Evolutionary conservation across 37 sponge, comb jelly and placozoan genomes (phyloP), one percentile per base, ranked within the genome.

Genomic region (Dysidea cf. avara): DNA sequence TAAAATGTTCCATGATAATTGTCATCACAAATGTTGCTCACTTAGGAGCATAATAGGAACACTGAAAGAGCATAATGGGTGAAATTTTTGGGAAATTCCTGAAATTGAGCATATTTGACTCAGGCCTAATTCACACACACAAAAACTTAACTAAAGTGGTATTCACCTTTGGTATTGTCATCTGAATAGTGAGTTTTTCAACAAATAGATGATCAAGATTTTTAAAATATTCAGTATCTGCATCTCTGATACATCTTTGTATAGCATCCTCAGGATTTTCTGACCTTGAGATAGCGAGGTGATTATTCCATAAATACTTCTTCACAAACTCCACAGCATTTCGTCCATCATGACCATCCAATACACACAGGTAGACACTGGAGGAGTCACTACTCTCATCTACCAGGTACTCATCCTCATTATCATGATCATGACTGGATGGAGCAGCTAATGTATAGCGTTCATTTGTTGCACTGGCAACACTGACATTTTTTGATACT

Each of bases 311-410:
- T 18, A 90, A 24, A 36, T 81, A 72, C 39, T 79, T 66, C 26
- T 68, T 48, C 7, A 77, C 83, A 38, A 86, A 83, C 0, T 66
- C 78, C 33, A 77, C 84, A 47, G 87, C 94, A 20, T 80, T 57
- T 12, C 63, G 25, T 7, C 96, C 96, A 82, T 96, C 94, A 61
- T 96, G 96, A 22, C 96, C 96, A 54, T 96, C 96, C 36, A 92
- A 80, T 26, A 96, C 96, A 59, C 76, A 83, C 53, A 82, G 72
- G 3, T 66, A 58, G 7, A 43, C 5, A 9, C 46, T 43, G 46
- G 5, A 43, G 5, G 5, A 12, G 9, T 43, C 9, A 9, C 7
- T 12, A 43, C 9, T 5, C n/a, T n/a, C n/a, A n/a, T n/a, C n/a
- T 43, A 43, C 46, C 9, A 43, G 5, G 9, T 12, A 43, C 46